A percentile compares a stretch with the other conserved stretches of the same genome.
phyloP scores from a whole-genome alignment of 2,888 invertebrate species.

The Drosophila ezoana region DNA sequence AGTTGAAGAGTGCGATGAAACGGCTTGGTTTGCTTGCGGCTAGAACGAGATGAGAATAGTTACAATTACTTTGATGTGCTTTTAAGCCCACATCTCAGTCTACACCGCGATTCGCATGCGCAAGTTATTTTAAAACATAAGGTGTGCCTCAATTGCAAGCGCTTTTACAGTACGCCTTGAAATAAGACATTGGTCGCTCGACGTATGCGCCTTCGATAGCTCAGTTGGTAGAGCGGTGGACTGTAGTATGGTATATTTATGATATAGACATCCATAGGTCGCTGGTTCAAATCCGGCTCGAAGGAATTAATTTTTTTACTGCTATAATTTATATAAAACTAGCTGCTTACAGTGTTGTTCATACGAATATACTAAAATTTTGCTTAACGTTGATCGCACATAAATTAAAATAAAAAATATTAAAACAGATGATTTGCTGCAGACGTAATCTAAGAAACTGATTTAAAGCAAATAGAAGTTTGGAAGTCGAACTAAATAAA shows the following conservation, averaged over 20 bases:
- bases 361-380: not conserved
- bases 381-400: not conserved
- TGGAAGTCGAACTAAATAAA: not conserved
- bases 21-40: conserved; percentile 28
- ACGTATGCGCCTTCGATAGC: conserved; percentile 56
- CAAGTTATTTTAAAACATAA: not conserved
- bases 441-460: no score
- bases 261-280: conserved; percentile 74
- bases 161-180: not conserved
- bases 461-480: no score
- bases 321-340: not conserved
- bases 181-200: conserved; percentile 3
- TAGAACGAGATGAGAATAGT: conserved; percentile 26
- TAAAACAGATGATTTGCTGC: no score
- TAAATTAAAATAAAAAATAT: no score
- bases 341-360: not conserved
- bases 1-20: conserved; percentile 51
- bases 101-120: not conserved
- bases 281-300: conserved; percentile 80
- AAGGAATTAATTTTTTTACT: conserved; percentile 51
- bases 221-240: conserved; percentile 81
- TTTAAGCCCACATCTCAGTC: not conserved
- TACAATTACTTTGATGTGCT: not conserved
- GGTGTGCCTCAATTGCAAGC: not conserved
- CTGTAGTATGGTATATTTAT: conserved; percentile 53